Percentiles rank a stretch among this genome's conserved stretches.
phyloP scores from a whole-genome alignment of 2,113 vertebrate genomes.

The Bungarus multicinctus region DNA sequence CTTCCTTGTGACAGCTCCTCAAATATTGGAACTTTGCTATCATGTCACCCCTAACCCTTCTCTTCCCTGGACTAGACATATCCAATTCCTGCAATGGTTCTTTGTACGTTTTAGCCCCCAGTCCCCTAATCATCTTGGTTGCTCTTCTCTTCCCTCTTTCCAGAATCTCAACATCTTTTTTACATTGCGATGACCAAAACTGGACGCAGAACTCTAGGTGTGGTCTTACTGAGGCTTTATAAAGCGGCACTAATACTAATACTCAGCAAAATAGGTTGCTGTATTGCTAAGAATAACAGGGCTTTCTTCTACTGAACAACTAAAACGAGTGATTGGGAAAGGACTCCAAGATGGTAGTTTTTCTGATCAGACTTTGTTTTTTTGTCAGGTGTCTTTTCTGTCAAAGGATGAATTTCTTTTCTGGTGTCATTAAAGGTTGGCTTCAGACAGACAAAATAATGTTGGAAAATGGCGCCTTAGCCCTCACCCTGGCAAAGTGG shows the following conservation, averaged over 20 bases:
- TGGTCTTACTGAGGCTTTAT: too few species aligned
- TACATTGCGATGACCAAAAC: too few species aligned
- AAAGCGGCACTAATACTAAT: neutral
- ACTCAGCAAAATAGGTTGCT: neutral
- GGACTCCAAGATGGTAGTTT: neutral
- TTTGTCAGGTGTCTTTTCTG: neutral
- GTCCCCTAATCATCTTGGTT: too few species aligned
- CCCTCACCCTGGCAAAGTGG: conserved; percentile 21
- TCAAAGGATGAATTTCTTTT: neutral
- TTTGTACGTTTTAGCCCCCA: too few species aligned
- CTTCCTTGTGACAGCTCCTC: too few species aligned
- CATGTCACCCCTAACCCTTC: too few species aligned
- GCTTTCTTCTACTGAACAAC: neutral
- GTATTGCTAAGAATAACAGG: neutral
- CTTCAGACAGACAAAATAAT: conserved; percentile 21
- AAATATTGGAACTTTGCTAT: too few species aligned
- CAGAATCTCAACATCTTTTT: too few species aligned
- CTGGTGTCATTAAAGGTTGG: conserved; percentile 5
- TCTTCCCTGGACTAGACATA: too few species aligned
- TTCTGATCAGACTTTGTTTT: neutral
- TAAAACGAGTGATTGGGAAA: neutral
- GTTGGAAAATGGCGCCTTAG: conserved; percentile 1
- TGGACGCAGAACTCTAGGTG: too few species aligned
- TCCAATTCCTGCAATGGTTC: too few species aligned
- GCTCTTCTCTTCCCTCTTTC: too few species aligned